Percentiles rank a stretch among this genome's conserved stretches.
Evolutionary conservation across 2,113 vertebrate genomes (phyloP).

Genomic region (Protomyctophum bolini): DNA sequence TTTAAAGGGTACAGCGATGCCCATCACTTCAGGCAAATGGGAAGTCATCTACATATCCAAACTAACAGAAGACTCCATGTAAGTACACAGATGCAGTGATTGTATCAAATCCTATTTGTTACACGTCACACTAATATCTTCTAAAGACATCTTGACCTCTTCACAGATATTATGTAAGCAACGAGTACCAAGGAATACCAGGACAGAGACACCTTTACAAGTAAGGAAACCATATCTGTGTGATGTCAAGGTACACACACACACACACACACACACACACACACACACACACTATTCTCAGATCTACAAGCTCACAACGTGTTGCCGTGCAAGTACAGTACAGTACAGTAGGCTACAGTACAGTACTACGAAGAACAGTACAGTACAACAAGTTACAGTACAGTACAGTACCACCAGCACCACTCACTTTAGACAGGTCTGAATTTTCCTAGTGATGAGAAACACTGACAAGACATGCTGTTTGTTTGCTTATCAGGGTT

Average conservation of each 20-base stretch:
- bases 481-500: conserved; percentile 75
- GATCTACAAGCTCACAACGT: too few species aligned
- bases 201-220: conserved; percentile 92
- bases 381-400: not conserved
- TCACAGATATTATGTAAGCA: conserved; percentile 93
- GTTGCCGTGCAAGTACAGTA: too few species aligned
- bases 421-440: not conserved
- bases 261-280: too few species aligned
- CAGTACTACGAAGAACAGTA: too few species aligned
- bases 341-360: too few species aligned
- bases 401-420: not conserved
- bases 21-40: conserved; percentile 94
- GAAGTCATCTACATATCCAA: conserved; percentile 94
- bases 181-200: conserved; percentile 82
- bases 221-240: conserved; percentile 74
- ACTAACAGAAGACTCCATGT: conserved; percentile 92
- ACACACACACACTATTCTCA: too few species aligned
- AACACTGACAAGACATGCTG: not conserved
- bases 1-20: conserved; percentile 83
- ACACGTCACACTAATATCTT: too few species aligned
- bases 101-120: not conserved
- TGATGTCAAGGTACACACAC: not conserved
- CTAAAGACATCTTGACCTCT: not conserved
- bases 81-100: conserved; percentile 45
- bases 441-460: not conserved